Base-by-base conservation (phyloP, 2,797 vertebrate species). In the Loriculus beryllinus region DNA sequence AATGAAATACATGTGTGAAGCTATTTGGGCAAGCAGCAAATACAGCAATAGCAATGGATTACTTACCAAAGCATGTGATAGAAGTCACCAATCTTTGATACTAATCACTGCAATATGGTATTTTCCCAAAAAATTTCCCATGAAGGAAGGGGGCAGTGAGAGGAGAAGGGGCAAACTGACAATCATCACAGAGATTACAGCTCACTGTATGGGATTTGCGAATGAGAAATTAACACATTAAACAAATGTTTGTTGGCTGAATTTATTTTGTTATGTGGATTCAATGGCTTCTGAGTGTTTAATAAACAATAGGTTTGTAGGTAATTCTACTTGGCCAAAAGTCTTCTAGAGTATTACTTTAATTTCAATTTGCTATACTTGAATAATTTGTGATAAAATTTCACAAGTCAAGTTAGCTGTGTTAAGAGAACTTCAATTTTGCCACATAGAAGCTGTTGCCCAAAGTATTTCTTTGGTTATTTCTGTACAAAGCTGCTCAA, bases 1-100 rank as follows among this genome's bases (percentile, higher is more conserved):
- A 97, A 97, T 97, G 33, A 96, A 96, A 96, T 95, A 96, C 95
- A 96, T 87, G 91, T 96, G 96, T 96, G 95, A 95, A 96, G 83
- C 64, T 91, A 4, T 39, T 91, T 3, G 49, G 65, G 83, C 63
- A 94, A 95, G 92, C 93, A 97, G 93, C 94, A 97, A 96, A 95
- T 94, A 96, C 85, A 87, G 94, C 93, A 82, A 95, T 75, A 84
- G 82, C 87, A 83, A 70, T 2, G 1, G 78, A 84, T 93, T 93
- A 93, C 90, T 95, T 93, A 79, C 83, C 87, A 94, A 86, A 87
- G 91, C 91, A 85, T 92, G 82, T 42, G 68, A 96, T 74, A 95
- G 87, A 93, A 86, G 83, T 54, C 89, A 91, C 91, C 91, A 95
- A 92, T 88, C 92, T 93, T 93, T 71, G 31, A 92, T 86, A 90